Evolutionary conservation across 1,140 invertebrate species (phyloP), one percentile per base, ranked within the genome.

Genomic region (Heliconius nattereri): DNA sequence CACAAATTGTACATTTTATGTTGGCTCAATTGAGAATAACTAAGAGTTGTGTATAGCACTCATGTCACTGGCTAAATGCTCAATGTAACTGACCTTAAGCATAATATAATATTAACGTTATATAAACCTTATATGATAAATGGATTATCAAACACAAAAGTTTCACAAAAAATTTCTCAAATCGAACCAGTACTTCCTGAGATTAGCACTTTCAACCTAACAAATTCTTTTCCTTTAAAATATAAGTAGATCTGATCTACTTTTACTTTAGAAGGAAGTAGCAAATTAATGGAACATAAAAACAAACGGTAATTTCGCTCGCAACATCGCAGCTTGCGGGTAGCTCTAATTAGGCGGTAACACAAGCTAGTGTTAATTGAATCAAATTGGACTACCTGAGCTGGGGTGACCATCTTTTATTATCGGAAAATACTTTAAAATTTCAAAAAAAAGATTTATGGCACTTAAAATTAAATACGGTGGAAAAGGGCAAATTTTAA

Each of bases 361-460:
- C 83, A 85, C 85, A 81, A 85, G 83, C 79, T 83, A 81, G 81
- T 75, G 83, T 81, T 85, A 85, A 85, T 85, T 85, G 85, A 85
- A 85, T 85, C 85, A 84, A 85, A 84, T 83, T 83, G 81, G 76
- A 81, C 80, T 82, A 78, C 83, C 83, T 84, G 40, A 57, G 66
- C 66, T 80, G 71, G 32, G 73, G 83, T 78, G 75, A 71, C 83
- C 81, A 83, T n/a, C 16, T 1, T 60, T 29, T 11, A 60, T 72
- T 73, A 29, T 66, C 23, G 35, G 23, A 77, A 20, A 29, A 11
- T 71, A 40, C 11, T 54, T 29, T 66, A 5, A 66, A 26, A 26
- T 13, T 66, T 11, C 11, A 57, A 23, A 23, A 3, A 57, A n/a
- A 57, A n/a, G 20, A 3, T n/a, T n/a, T 57, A 23, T 23, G 11